Evolutionary conservation across 2,113 vertebrate genomes (phyloP), one percentile per base, ranked within the genome.

Genomic region (Micronycteris hirsuta): DNA sequence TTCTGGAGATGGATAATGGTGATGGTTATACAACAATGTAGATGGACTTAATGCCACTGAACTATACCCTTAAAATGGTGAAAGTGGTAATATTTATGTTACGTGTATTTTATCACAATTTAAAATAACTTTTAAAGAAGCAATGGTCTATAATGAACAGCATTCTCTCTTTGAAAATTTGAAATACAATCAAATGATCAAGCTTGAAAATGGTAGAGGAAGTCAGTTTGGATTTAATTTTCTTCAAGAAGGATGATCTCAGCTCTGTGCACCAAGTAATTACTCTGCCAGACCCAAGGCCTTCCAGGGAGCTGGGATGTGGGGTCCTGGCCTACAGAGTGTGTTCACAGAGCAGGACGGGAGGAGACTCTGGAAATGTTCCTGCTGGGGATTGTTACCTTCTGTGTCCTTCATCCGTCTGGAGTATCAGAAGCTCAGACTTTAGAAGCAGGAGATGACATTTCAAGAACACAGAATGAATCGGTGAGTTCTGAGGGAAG

Each of bases 1-100:
- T 36, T 28, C 33, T 70, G 43, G 38, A 61, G 31, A n/a, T 1
- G 3, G 36, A 7, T 22, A 28, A 11, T 24, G 36, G n/a, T 16
- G 7, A 16, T 15, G 11, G 54, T 49, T 31, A 1, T 38, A 14
- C 1, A n/a, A 22, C 61, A 77, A 2, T 4, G 3, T 1, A 2
- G 14, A 56, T 0, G 1, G 16, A 15, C 56, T 41, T 31, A 41
- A 49, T 24, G 28, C 41, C 3, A 15, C 14, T 74, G 68, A 91
- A 19, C 14, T 36, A 2, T 41, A 33, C 14, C 28, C 33, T n/a
- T 54, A 22, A 67, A 80, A 70, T 28, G 63, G 20, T 45, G 90
- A n/a, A 89, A 11, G 52, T 49, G 73, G 28, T 14, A n/a, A 74
- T 10, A 33, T 56, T 54, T 41, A 24, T 4, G 8, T 24, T 33